Evolutionary conservation across 1,140 invertebrate genomes (phyloP).

Genomic region (Halyomorpha halys): DNA sequence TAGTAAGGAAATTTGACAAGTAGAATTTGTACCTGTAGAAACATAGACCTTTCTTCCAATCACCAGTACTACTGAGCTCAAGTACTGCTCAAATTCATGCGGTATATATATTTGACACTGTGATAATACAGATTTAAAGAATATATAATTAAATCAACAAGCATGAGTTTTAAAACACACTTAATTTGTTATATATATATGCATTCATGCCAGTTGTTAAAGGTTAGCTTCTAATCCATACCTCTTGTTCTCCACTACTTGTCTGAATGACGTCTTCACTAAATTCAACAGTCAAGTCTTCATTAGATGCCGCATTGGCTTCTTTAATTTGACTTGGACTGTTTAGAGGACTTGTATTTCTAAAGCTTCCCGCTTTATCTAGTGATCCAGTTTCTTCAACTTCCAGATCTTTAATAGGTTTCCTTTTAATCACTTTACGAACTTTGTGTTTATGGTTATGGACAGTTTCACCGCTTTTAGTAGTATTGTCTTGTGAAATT

Average conservation of each 20-base stretch:
- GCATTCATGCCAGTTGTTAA: constrained; percentile 15
- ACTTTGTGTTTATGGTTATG: not conserved
- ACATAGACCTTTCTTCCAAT: constrained; percentile 1
- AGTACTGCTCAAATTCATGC: constrained; percentile 11
- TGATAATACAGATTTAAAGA: constrained; percentile 9
- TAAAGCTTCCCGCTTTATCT: not conserved
- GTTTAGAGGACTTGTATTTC: not conserved
- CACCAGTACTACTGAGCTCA: constrained; percentile 9
- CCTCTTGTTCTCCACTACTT: constrained; percentile 6
- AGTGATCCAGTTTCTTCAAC: constrained; percentile 19
- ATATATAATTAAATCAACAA: constrained; percentile 12
- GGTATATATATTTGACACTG: constrained; percentile 5
- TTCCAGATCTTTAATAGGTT: constrained; percentile 17
- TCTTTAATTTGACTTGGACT: not conserved
- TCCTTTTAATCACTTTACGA: constrained; percentile 11
- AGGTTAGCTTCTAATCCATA: constrained; percentile 11
- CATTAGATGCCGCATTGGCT: not conserved
- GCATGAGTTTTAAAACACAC: constrained; percentile 14
- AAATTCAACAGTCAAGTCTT: constrained; percentile 2
- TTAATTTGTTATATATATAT: constrained; percentile 2
- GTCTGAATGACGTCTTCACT: constrained; percentile 13
- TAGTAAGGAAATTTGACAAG: constrained; percentile 6
- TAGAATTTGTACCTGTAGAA: constrained; percentile 12
- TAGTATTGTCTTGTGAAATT: no score
- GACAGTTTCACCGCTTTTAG: no score